Evolutionary conservation across 2,888 invertebrate genomes (phyloP).

Genomic region (Coelinius sp.): DNA sequence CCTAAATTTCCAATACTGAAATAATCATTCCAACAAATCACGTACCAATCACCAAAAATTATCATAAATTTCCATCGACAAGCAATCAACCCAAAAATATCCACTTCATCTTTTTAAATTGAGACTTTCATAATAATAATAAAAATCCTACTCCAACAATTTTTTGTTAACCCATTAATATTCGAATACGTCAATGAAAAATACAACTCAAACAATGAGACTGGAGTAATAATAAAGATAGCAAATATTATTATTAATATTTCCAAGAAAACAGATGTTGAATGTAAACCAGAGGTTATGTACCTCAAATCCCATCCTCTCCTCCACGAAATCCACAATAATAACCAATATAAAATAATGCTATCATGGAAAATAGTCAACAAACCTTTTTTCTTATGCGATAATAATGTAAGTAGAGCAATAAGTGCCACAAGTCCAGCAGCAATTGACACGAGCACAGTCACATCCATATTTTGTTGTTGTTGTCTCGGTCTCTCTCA

Average conservation of each 20-base stretch:
- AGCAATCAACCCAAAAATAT: no score
- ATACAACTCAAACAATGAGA: no score
- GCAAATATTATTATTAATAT: slow-evolving; percentile 27
- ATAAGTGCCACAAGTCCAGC: slow-evolving; percentile 53
- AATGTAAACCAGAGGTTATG: background rate
- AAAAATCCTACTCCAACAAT: no score
- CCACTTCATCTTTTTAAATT: no score
- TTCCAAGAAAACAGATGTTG: background rate
- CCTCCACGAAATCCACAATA: background rate
- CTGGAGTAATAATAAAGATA: no score
- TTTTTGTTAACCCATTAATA: no score
- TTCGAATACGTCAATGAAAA: no score
- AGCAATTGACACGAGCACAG: slow-evolving; percentile 54
- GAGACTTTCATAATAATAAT: no score
- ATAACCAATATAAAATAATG: background rate
- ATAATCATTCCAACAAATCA: no score
- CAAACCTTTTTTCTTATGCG: slow-evolving; percentile 53
- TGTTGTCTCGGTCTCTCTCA: background rate
- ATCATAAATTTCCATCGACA: no score
- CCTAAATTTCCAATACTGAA: no score
- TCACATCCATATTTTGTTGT: slow-evolving; percentile 58
- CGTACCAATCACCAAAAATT: no score
- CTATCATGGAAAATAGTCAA: background rate
- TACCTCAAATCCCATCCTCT: background rate
- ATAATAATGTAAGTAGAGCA: slow-evolving; percentile 51